Base-by-base conservation (phyloP, 2,113 vertebrate species). In the Gadus chalcogrammus region DNA sequence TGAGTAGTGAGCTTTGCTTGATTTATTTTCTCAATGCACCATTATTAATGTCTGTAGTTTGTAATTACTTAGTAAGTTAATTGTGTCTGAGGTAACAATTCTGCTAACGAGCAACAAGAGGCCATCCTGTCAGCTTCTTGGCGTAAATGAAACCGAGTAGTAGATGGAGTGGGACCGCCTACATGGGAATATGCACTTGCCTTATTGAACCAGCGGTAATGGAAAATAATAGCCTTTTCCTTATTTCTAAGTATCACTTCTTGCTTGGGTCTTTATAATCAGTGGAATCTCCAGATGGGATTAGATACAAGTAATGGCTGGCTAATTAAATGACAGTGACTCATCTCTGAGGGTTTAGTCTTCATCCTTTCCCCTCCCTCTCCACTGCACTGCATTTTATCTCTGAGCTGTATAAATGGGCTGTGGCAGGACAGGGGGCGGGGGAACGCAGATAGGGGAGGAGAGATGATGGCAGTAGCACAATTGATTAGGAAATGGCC, bases 401-500 rank as follows among this genome's bases (percentile, higher is more conserved):
- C 42, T 48, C 42, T 48, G 42, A 48, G 42, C 48, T 59, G 81
- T 82, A 78, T 78, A 81, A 85, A 74, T 73, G 69, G 42, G 11
- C 38, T 42, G 38, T 48, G 42, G 42, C 42, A 48, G 60, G 7
- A 67, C 78, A 69, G 63, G 68, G 35, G 15, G 59, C 68, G 52
- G n/a, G 28, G 22, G 61, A 17, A 12, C 3, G 53, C 53, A 58
- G 17, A 58, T 9, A 16, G n/a, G 55, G 55, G 15, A 17, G 55
- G 13, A n/a, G 55, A 58, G 55, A 58, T 58, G 55, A 16, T 3
- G 17, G 55, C 55, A 58, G 55, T 58, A 63, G 71, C 28, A 64
- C 69, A 71, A 89, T 86, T 89, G 87, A 89, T 88, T 85, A 77
- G 17, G 60, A 82, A 88, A 90, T 90, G 73, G 67, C 82, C 84